phyloP scores from a whole-genome alignment of 2,888 invertebrate genomes.

The Cryptocheilus praepositus region DNA sequence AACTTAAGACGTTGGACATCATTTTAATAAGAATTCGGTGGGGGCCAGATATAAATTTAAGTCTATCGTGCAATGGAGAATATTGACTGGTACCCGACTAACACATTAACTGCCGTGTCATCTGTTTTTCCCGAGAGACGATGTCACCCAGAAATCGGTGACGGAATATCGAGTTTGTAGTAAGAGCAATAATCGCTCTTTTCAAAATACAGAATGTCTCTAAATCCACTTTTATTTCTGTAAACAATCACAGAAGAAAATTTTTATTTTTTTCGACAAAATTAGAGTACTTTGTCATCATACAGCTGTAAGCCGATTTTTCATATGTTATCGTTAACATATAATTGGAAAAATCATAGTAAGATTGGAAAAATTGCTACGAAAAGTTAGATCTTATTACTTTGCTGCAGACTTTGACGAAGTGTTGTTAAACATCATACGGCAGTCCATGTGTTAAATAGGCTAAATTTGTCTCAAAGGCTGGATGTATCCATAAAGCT shows the following conservation, averaged over 20 bases:
- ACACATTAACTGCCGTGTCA: conserved; percentile 5
- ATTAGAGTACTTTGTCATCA: too few species aligned
- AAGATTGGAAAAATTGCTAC: too few species aligned
- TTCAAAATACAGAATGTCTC: background rate
- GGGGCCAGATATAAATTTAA: conserved; percentile 57
- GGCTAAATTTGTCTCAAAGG: too few species aligned
- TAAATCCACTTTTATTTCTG: background rate
- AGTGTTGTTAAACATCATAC: background rate
- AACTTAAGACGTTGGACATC: conserved; percentile 1
- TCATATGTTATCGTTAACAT: too few species aligned
- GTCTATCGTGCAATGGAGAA: conserved; percentile 51
- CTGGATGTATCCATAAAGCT: too few species aligned
- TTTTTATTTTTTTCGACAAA: conserved; percentile 4
- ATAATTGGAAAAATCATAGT: too few species aligned
- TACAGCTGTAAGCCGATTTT: too few species aligned
- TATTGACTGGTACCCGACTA: conserved; percentile 40
- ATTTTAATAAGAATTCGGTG: conserved; percentile 45
- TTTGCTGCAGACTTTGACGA: background rate
- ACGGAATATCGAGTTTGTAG: conserved; percentile 2
- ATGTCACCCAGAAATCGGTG: conserved; percentile 16
- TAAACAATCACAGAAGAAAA: too few species aligned
- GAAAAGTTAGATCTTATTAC: too few species aligned
- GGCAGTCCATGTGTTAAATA: too few species aligned
- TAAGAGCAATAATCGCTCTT: background rate
- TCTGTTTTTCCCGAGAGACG: too few species aligned